Percentiles rank a stretch among this genome's conserved stretches.
Conservation (phyloP, 2,797 vertebrate genomes). For the Helarctos malayanus region DNA sequence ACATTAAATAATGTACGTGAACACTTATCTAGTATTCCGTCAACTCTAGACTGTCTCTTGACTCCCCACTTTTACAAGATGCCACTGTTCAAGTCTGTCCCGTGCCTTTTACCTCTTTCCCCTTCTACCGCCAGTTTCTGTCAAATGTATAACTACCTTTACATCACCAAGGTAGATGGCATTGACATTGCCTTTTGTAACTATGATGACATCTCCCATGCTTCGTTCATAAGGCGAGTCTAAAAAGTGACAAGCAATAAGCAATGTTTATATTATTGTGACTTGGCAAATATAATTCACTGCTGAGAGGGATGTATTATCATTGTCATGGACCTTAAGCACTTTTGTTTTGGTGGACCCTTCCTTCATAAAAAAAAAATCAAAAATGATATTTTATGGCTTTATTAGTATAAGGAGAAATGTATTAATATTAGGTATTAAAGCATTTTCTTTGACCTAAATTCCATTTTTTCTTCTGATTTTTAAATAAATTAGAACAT, state of each 20-base stretch:
- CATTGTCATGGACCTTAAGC: not conserved
- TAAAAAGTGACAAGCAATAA: conserved; percentile 27
- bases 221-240: conserved; percentile 56
- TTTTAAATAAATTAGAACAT: conserved; percentile 56
- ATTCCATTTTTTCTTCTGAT: conserved; percentile 45
- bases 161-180: conserved; percentile 21
- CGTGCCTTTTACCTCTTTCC: not conserved
- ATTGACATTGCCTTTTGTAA: conserved; percentile 51
- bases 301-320: not conserved
- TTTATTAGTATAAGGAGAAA: conserved; percentile 17
- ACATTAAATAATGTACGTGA: conserved; percentile 17
- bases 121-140: conserved; percentile 21
- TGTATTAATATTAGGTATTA: conserved; percentile 49
- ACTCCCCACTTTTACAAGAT: not conserved
- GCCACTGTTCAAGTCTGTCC: not conserved
- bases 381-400: conserved; percentile 40
- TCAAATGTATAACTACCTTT: conserved; percentile 37
- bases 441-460: conserved; percentile 58
- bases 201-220: not conserved
- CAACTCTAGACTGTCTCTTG: not conserved
- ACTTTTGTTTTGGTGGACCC: not conserved
- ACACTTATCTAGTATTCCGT: not conserved
- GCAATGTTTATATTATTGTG: conserved; percentile 60
- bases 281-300: conserved; percentile 52
- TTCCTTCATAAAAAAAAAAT: conserved; percentile 43